Percentiles rank a stretch among this genome's conserved stretches.
Conservation (phyloP, 2,113 vertebrate genomes). For the Merops nubicus region DNA sequence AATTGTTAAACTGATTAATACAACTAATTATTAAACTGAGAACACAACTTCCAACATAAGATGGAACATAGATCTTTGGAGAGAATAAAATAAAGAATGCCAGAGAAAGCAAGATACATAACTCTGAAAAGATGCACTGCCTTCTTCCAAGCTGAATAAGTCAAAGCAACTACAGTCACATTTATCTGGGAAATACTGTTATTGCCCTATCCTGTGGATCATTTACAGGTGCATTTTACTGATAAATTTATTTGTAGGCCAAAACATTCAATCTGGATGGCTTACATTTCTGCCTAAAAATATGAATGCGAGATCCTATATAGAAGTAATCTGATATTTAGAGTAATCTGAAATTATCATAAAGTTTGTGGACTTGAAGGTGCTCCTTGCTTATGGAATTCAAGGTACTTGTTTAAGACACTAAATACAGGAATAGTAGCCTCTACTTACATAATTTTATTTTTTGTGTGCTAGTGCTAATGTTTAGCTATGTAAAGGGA, state of each 20-base stretch:
- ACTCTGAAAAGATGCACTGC: not conserved
- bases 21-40: not conserved
- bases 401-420: not conserved
- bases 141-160: not conserved
- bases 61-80: not conserved
- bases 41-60: not conserved
- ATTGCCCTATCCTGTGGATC: not conserved
- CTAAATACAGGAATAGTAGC: not conserved
- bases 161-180: not conserved
- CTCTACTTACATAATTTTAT: not conserved
- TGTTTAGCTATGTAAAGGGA: not conserved
- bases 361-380: not conserved
- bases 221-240: not conserved
- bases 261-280: not conserved
- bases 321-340: not conserved
- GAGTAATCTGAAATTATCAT: not conserved
- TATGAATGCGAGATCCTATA: not conserved
- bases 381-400: not conserved
- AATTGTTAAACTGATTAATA: not conserved
- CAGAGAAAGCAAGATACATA: not conserved
- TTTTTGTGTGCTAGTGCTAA: not conserved
- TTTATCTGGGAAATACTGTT: not conserved
- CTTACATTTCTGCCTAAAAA: not conserved
- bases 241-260: not conserved
- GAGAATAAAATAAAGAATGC: not conserved